These are phyloP conservation scores for Monoplex corrugatus DNA, from an alignment of 2,888 invertebrate species.

Conservation along the genomic window DNA sequence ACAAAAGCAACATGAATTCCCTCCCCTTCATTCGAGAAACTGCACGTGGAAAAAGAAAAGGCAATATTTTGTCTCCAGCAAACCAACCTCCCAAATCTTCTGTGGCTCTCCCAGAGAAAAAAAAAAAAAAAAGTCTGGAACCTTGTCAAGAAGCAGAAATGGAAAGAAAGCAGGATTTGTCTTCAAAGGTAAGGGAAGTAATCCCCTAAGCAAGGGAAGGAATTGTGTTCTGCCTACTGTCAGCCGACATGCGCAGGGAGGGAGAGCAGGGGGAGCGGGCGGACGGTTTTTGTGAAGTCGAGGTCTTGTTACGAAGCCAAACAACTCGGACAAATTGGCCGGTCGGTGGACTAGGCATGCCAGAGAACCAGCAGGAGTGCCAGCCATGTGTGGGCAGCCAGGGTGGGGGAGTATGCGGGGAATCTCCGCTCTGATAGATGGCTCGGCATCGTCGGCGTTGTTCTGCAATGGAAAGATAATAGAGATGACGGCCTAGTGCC, in stretches of 20 bases:
- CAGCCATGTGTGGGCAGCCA: background rate
- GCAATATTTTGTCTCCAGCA: too few species aligned
- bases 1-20: too few species aligned
- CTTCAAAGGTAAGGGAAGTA: constrained; percentile 37
- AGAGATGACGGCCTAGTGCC: background rate
- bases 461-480: constrained; percentile 38
- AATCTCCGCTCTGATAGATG: background rate
- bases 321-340: constrained; percentile 39
- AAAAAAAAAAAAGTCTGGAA: background rate
- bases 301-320: constrained; percentile 25
- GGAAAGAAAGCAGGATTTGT: constrained; percentile 41
- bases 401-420: background rate
- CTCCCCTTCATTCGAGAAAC: too few species aligned
- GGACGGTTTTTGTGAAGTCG: too few species aligned
- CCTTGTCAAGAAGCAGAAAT: constrained; percentile 16
- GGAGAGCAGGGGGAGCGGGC: too few species aligned
- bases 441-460: background rate
- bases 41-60: too few species aligned
- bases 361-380: background rate
- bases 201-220: constrained; percentile 34
- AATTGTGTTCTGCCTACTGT: constrained; percentile 37
- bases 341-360: background rate
- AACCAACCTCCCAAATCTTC: too few species aligned
- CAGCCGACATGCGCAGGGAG: too few species aligned
- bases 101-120: too few species aligned